Conservation (phyloP, 2,888 invertebrate genomes). For the Fragum whitleyi region DNA sequence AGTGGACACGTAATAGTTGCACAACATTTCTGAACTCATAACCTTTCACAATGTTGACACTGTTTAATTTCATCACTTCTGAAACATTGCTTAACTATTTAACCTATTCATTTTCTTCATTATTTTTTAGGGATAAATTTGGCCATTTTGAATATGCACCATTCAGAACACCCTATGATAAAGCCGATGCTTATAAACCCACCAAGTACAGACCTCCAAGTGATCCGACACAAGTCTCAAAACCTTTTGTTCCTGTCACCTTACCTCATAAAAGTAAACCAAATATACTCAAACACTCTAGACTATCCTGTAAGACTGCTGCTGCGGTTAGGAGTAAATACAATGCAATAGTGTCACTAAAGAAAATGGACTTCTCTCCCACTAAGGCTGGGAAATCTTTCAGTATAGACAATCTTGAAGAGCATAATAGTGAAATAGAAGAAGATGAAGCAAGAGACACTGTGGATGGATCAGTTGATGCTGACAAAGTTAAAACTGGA, state of each 20-base stretch:
- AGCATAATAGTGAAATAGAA: background rate
- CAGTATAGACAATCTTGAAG: background rate
- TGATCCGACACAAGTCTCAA: slow-evolving; percentile 1
- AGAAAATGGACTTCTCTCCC: slow-evolving; percentile 47
- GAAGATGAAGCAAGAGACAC: background rate
- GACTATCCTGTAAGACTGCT: slow-evolving; percentile 74
- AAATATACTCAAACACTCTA: slow-evolving; percentile 53
- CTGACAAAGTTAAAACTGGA: background rate
- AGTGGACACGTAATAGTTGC: too few relatives aligned
- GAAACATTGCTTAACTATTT: too few relatives aligned
- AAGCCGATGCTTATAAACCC: slow-evolving; percentile 66
- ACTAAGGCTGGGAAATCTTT: background rate
- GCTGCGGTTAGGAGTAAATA: slow-evolving; percentile 81
- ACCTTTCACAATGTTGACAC: too few relatives aligned
- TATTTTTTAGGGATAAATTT: slow-evolving; percentile 87
- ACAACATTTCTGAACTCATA: too few relatives aligned
- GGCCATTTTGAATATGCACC: slow-evolving; percentile 91
- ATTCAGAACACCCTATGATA: slow-evolving; percentile 89
- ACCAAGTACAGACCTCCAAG: slow-evolving; percentile 47
- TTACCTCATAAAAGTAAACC: slow-evolving; percentile 11
- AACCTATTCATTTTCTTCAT: background rate
- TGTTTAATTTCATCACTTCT: too few relatives aligned
- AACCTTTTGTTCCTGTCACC: slow-evolving; percentile 17
- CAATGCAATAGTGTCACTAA: slow-evolving; percentile 59
- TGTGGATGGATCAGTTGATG: background rate